Base-by-base conservation (phyloP, 2,113 vertebrate species). In the Saccopteryx leptura region DNA sequence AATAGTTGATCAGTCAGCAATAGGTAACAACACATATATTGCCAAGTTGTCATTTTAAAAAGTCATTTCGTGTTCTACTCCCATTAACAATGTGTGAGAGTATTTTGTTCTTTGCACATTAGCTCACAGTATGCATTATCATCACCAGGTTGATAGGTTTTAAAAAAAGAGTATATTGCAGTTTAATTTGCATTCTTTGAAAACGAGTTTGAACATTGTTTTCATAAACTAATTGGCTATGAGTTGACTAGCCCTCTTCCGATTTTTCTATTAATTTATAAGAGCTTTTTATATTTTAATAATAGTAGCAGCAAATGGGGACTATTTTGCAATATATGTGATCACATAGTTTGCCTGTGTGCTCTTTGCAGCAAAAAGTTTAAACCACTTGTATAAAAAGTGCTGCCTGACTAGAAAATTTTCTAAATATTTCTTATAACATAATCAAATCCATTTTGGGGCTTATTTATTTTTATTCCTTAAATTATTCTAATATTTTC, bases 231-330 rank as follows among this genome's bases (percentile, higher is more conserved):
- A 60, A 71, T 56, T 60, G 50, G n/a, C 26, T 12, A 50, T 80
- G 81, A 78, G 76, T n/a, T 31, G 17, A 68, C 56, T 65, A 31
- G 5, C 13, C 54, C 24, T 83, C 39, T 75, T 14, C 28, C 31
- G 21, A 76, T 69, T 93, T 91, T 96, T 89, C 56, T 68, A 50
- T 68, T 86, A 13, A 83, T 33, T 95, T 80, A 3, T 65, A 69
- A 92, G 14, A 15, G 19, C 24, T 81, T 39, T 75, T 93, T 66
- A 23, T 83, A 68, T 75, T 83, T 92, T 58, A 89, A 68, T 60
- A 87, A 95, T 26, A 85, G 23, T 50, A 90, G 90, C 2, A 75
- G 54, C 48, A 90, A 56, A 26, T 88, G 18, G 66, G 31, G 6
- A 65, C 66, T 93, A 48, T 68, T 96, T 94, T 94, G 10, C 31